Evolutionary conservation across 2,888 invertebrate genomes (phyloP), one percentile per base, ranked within the genome.

Genomic region (Macrosiphum euphorbiae): DNA sequence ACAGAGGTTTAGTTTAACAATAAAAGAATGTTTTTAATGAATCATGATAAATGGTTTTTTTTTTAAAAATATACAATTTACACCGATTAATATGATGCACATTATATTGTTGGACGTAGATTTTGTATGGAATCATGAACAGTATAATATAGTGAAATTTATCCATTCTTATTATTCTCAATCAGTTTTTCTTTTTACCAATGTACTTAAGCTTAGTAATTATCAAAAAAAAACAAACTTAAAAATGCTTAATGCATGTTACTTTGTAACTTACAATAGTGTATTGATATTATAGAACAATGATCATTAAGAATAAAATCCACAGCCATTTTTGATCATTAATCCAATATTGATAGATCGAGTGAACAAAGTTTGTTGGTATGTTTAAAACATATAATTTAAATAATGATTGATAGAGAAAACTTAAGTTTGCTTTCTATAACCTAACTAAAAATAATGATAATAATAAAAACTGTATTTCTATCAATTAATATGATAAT

Each of bases 241-340:
- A 35, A 78, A 90, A 58, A 44, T 28, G 24, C 44, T 85, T 58
- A 58, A 85, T 85, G n/a, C 44, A n/a, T 11, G 11, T 58, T 41
- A 84, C 28, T n/a, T n/a, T n/a, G n/a, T n/a, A n/a, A 55, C 20
- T 78, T 78, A 78, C 78, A 78, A 78, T 78, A 78, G 78, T 78
- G 78, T 35, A 78, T 78, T 35, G 78, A 41, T 61, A n/a, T 47
- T 24, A 35, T 89, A 78, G 78, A 93, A 84, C 44, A 93, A 93
- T 58, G 89, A 89, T 85, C 78, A 58, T 84, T 85, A 89, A 93
- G 58, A 93, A 85, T 93, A 89, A 92, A 93, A 87, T 93, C 93
- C 93, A 93, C 93, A 93, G 93, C 93, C 93, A 89, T 89, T 93
- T 88, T 93, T 93, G 84, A 89, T 93, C 89, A 88, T 78, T 88